These are phyloP conservation scores for Heliconius sara DNA, from an alignment of 2,888 invertebrate genomes.

Conservation along the genomic window DNA sequence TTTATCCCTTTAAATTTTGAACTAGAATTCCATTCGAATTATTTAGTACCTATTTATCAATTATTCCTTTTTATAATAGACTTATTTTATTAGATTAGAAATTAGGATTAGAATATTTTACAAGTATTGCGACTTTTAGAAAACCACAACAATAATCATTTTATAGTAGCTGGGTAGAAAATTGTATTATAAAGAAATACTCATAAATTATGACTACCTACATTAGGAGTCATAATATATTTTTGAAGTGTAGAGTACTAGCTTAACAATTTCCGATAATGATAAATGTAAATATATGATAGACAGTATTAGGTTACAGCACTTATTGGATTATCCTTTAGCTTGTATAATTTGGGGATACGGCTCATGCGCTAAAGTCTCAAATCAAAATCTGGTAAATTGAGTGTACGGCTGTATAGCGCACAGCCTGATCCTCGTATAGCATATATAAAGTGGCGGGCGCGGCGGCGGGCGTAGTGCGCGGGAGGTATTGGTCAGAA, in stretches of 20 bases:
- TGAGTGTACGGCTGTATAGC: constrained; percentile 59
- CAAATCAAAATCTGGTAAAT: constrained; percentile 62
- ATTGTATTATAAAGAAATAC: not conserved
- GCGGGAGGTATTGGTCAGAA: constrained; percentile 56
- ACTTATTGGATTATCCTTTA: constrained; percentile 16
- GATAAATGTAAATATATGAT: not conserved
- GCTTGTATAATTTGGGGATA: constrained; percentile 40
- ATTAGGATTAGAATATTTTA: not conserved
- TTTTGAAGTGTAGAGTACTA: not conserved
- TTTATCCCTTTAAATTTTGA: not conserved
- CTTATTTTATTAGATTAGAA: not conserved
- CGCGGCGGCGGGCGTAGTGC: constrained; percentile 71
- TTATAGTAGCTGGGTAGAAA: not conserved
- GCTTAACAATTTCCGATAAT: not conserved
- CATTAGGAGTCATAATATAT: not conserved
- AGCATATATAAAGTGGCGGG: constrained; percentile 71
- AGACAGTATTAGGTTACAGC: not conserved
- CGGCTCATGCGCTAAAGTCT: constrained; percentile 64
- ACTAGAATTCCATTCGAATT: not conserved
- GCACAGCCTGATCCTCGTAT: constrained; percentile 54
- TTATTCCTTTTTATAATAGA: not conserved
- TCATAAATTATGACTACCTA: no score
- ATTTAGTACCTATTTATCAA: not conserved
- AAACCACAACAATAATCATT: not conserved
- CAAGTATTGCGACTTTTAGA: not conserved